These are phyloP conservation scores for Mirza zaza DNA, from an alignment of 2,113 vertebrate species.

Conservation along the genomic window DNA sequence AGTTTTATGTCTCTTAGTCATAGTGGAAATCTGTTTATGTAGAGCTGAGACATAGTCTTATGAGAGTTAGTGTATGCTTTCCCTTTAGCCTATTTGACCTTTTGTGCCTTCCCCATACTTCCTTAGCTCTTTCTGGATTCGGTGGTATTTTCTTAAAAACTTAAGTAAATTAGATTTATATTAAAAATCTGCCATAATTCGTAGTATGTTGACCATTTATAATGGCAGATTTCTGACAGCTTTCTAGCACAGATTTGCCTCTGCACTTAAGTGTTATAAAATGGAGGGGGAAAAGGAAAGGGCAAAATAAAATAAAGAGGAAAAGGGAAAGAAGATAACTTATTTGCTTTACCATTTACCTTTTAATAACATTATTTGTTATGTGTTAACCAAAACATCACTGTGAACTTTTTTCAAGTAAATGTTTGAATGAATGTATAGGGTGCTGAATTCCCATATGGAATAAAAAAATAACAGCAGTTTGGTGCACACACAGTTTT, in stretches of 20 bases:
- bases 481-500: neutral
- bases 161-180: neutral
- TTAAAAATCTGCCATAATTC: neutral
- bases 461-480: too few relatives aligned
- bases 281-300: neutral
- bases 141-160: conserved; percentile 13
- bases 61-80: neutral
- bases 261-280: neutral
- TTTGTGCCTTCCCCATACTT: neutral
- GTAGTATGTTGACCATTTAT: neutral
- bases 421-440: neutral
- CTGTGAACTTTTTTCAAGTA: conserved; percentile 10
- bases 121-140: neutral
- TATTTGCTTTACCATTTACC: neutral
- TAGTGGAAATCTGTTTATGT: neutral
- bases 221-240: neutral
- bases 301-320: neutral
- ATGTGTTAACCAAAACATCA: neutral
- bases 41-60: neutral
- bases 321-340: neutral
- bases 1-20: neutral
- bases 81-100: neutral
- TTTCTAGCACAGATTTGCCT: neutral
- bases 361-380: neutral
- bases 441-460: neutral